Evolutionary conservation across 1,140 invertebrate species (phyloP), one percentile per base, ranked within the genome.

Genomic region (Lepidurus arcticus): DNA sequence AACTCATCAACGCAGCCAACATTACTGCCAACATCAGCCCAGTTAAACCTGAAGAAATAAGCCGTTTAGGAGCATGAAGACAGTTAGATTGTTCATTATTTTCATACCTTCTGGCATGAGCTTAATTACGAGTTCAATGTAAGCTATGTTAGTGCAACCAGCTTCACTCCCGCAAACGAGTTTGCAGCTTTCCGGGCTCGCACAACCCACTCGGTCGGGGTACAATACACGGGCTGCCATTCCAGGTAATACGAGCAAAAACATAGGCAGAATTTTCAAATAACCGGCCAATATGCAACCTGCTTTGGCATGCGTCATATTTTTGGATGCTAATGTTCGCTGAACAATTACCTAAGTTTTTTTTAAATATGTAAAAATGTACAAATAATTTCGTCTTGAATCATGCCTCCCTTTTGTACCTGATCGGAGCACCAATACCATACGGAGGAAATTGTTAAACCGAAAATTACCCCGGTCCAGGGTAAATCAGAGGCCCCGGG

Each of bases 361-460:
- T 9, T 11, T 21, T 7, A 65, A 7, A 65, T 7, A 16, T 65
- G 6, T 47, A 47, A 47, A 47, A 47, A 47, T 21, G 16, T 65
- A 65, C 1, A 65, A 21, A 7, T 65, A 1, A 65, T n/a, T 16
- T 3, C 21, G 4, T 24, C 34, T 1, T 13, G 21, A 65, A 21
- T 21, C 16, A 65, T 65, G 16, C 10, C 76, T 34, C 34, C 34
- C 2, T 34, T 0, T 34, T 34, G 34, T 81, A 86, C 87, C 85
- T 88, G 87, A 81, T 88, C 87, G 75, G 87, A 87, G 80, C 88
- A 88, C 87, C 87, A 88, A 81, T 88, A 88, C 88, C 88, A 88
- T 44, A 88, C 82, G 74, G 85, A 84, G 7, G 86, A 87, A 43
- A 88, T 82, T 1, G 86, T 85, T 1, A 88, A 81, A 47, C 88